Evolutionary conservation across 2,113 vertebrate genomes (phyloP).

Genomic region (Ascaphus truei): DNA sequence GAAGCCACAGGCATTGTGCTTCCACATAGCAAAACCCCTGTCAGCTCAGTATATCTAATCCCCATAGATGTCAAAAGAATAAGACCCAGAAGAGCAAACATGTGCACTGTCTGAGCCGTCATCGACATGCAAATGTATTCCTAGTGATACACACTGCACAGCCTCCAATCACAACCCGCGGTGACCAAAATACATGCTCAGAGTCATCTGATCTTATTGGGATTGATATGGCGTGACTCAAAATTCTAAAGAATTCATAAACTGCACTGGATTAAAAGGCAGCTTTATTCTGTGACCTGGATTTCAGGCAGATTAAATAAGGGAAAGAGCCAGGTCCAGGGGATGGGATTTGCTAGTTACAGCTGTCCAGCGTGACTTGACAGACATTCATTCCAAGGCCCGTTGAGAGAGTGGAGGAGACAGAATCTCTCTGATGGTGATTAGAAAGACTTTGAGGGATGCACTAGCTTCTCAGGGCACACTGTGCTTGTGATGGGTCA

Average conservation of each 20-base stretch:
- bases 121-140: slow-evolving; percentile 47
- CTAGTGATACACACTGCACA: slow-evolving; percentile 52
- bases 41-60: slow-evolving; percentile 53
- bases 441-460: slow-evolving; percentile 34
- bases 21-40: slow-evolving; percentile 49
- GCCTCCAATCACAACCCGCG: slow-evolving; percentile 50
- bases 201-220: slow-evolving; percentile 48
- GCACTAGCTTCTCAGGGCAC: too few relatives aligned
- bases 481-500: not conserved
- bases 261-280: slow-evolving; percentile 49
- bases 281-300: slow-evolving; percentile 67
- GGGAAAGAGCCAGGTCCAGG: slow-evolving; percentile 54
- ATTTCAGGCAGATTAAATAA: slow-evolving; percentile 73
- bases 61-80: slow-evolving; percentile 47
- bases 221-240: slow-evolving; percentile 50
- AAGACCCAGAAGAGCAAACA: slow-evolving; percentile 53
- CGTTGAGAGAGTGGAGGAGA: slow-evolving; percentile 49
- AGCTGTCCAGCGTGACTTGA: slow-evolving; percentile 76
- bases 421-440: slow-evolving; percentile 22
- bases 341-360: slow-evolving; percentile 72
- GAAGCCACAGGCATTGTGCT: slow-evolving; percentile 39
- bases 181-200: slow-evolving; percentile 45
- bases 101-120: slow-evolving; percentile 54
- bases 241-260: slow-evolving; percentile 59
- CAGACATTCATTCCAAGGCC: slow-evolving; percentile 56